Evolutionary conservation across 2,113 vertebrate species (phyloP).

Genomic region (Cervus canadensis): DNA sequence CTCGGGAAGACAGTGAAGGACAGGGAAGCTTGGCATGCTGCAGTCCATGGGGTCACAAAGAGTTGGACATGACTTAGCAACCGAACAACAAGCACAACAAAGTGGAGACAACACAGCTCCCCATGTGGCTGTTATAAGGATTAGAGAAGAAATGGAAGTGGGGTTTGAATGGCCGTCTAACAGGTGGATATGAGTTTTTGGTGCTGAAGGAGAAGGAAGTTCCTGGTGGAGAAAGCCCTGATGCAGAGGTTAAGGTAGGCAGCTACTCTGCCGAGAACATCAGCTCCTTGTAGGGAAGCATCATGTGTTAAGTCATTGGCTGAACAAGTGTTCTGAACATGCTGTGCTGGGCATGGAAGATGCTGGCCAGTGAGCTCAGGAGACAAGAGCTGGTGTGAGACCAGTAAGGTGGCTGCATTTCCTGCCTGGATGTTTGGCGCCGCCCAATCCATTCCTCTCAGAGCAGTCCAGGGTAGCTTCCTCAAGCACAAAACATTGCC

Average conservation of each 20-base stretch:
- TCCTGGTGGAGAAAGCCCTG: not conserved
- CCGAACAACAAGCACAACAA: not conserved
- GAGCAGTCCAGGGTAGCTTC: not conserved
- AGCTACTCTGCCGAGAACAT: too few relatives aligned
- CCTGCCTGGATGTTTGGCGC: not conserved
- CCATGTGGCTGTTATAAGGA: not conserved
- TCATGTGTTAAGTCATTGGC: too few relatives aligned
- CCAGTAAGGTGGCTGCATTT: not conserved
- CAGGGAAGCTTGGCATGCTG: not conserved
- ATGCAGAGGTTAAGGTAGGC: not conserved
- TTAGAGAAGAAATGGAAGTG: not conserved
- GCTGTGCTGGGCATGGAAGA: not conserved
- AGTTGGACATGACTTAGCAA: not conserved
- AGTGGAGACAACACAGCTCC: not conserved
- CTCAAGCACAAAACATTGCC: not conserved
- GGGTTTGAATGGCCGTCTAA: not conserved
- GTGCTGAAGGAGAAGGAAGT: not conserved
- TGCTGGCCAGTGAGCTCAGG: fast-evolving
- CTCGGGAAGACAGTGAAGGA: not conserved
- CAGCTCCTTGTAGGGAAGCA: not conserved
- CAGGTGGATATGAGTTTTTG: not conserved
- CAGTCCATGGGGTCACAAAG: not conserved
- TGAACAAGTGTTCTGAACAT: not conserved
- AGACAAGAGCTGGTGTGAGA: not conserved
- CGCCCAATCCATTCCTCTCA: not conserved